Evolutionary conservation across 2,113 vertebrate genomes (phyloP), one percentile per base, ranked within the genome.

Genomic region (Sprattus sprattus): DNA sequence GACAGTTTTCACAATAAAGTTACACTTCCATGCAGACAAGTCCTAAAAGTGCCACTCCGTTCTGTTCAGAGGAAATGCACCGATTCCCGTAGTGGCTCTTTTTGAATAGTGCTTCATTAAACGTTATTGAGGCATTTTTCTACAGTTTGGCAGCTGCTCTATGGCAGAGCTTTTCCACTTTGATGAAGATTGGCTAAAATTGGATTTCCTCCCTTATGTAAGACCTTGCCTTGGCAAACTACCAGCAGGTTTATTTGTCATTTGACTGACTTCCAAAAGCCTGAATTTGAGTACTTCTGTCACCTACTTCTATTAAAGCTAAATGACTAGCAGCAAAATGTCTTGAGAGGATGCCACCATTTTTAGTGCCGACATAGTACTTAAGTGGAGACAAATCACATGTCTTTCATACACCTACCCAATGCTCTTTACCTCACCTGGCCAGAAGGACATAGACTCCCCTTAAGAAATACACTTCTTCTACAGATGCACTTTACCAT

Each of bases 251-350:
- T 78, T 39, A 78, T 44, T 32, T n/a, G 54, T 39, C 71, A 39
- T 78, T 78, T 78, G 25, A 32, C 13, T 78, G 71, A 78, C 71
- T 64, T 64, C 60, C 60, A n/a, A 64, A 78, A 78, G 71, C 71
- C 39, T 22, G 52, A 54, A 54, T 54, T 54, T 54, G 18, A 57
- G 54, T 6, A 57, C 54, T 57, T 57, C 22, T 57, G 54, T 20
- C 54, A 57, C 54, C 54, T 60, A 60, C 54, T 60, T 22, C 54
- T 7, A 47, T 57, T 57, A 54, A 15, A 54, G 52, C 18, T 54
- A 3, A 15, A 54, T 54, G 52, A 4, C 52, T 18, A 54, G 52
- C 15, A 54, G 52, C 20, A 54, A 54, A 54, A 54, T 54, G 15
- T 16, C 52, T 54, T 54, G 16, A 54, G 18, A 54, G 52, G 52